Conservation (phyloP, 2,888 invertebrate species). For the Idaea dimidiata region DNA sequence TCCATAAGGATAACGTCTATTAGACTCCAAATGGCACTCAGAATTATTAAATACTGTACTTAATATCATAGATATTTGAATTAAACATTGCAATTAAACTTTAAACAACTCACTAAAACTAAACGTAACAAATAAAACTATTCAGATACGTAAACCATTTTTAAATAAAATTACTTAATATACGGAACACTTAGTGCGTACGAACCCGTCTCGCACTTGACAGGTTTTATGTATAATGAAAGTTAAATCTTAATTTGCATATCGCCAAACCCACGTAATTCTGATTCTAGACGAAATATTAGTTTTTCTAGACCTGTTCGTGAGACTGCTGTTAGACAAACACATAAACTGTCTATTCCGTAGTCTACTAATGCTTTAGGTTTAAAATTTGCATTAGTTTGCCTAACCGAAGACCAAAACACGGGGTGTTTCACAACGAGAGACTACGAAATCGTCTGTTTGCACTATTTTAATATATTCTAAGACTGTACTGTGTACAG, state of each 20-base stretch:
- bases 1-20: no score
- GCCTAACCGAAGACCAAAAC: slow-evolving; percentile 14
- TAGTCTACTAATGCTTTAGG: slow-evolving; percentile 11
- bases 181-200: not conserved
- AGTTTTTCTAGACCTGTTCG: slow-evolving; percentile 5
- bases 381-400: slow-evolving; percentile 23
- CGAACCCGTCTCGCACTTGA: not conserved
- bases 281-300: slow-evolving; percentile 5
- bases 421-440: slow-evolving; percentile 27
- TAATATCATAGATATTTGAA: no score
- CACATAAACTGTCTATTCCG: slow-evolving; percentile 12
- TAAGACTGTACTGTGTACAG: slow-evolving; percentile 17
- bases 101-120: no score
- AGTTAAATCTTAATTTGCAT: slow-evolving; percentile 26
- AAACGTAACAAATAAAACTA: no score
- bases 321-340: slow-evolving; percentile 9
- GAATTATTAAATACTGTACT: no score
- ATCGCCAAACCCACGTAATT: slow-evolving; percentile 15
- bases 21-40: no score
- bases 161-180: not conserved
- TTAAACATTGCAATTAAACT: no score
- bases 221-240: slow-evolving; percentile 5
- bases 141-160: no score
- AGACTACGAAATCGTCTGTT: slow-evolving; percentile 21
- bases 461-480: slow-evolving; percentile 27